Percentiles rank a stretch among this genome's conserved stretches.
Evolutionary conservation across 1,140 invertebrate genomes (phyloP).

Genomic region (Proales similis): DNA sequence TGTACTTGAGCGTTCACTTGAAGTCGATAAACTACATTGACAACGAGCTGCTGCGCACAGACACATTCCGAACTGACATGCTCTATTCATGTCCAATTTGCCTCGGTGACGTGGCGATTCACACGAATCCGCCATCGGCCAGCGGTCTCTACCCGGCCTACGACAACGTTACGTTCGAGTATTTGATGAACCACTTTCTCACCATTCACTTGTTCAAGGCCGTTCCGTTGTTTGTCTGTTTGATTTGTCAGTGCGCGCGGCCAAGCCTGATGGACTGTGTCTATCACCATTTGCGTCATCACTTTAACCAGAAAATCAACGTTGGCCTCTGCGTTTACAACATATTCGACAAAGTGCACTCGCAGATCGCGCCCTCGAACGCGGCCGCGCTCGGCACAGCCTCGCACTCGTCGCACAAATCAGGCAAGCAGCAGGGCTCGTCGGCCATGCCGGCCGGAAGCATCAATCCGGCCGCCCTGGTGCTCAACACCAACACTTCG

Average conservation of each 20-base stretch:
- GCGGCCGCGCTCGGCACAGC: neutral
- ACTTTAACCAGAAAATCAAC: conserved; percentile 31
- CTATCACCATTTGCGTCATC: conserved; percentile 20
- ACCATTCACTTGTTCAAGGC: conserved; percentile 26
- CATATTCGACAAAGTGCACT: conserved; percentile 22
- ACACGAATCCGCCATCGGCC: neutral
- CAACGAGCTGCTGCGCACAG: conserved; percentile 14
- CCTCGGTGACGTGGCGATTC: conserved; percentile 17
- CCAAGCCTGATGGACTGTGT: conserved; percentile 18
- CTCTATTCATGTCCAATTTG: conserved; percentile 35
- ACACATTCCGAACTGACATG: conserved; percentile 22
- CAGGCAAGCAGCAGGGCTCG: neutral
- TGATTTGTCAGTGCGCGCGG: conserved; percentile 18
- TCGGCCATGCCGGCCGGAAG: neutral
- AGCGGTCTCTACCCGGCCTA: conserved; percentile 9
- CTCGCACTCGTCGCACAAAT: neutral
- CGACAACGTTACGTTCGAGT: conserved; percentile 34
- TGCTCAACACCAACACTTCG: conserved; percentile 3
- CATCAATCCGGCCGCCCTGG: neutral
- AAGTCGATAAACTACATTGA: conserved; percentile 35
- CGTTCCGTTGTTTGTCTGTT: conserved; percentile 32
- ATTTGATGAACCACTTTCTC: conserved; percentile 19
- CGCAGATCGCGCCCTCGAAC: conserved; percentile 4
- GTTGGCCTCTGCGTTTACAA: conserved; percentile 28
- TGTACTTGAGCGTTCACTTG: conserved; percentile 7